A percentile compares a stretch with the other conserved stretches of the same genome.
phyloP scores from a whole-genome alignment of 2,113 vertebrate species.

The Aythya baeri region DNA sequence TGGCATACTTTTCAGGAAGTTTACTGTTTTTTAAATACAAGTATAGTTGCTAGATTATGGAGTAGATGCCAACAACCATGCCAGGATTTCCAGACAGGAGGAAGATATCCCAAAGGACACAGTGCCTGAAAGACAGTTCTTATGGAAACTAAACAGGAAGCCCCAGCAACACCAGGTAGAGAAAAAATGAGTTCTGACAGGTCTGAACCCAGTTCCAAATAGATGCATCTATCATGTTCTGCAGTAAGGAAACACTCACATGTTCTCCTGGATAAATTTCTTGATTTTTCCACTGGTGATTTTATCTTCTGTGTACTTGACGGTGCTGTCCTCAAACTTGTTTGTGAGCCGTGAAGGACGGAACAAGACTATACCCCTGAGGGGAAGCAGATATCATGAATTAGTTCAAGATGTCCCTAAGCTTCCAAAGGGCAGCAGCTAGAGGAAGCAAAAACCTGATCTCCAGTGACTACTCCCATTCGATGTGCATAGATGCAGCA shows the following conservation, averaged over 20 bases:
- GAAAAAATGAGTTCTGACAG: neutral
- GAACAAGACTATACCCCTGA: constrained; percentile 89
- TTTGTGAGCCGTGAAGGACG: constrained; percentile 86
- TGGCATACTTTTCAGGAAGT: neutral
- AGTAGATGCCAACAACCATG: neutral
- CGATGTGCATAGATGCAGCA: neutral
- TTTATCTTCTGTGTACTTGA: constrained; percentile 85
- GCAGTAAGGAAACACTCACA: constrained; percentile 80
- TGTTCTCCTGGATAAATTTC: constrained; percentile 93
- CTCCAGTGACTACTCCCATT: neutral
- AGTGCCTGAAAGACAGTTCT: neutral
- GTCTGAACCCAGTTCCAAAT: neutral
- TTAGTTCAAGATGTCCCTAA: neutral
- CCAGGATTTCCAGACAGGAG: neutral
- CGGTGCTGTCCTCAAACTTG: constrained; percentile 91
- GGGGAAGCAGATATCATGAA: neutral
- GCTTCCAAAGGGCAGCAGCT: neutral
- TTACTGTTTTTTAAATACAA: neutral
- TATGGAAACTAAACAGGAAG: neutral
- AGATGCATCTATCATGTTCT: no score
- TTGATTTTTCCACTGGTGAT: constrained; percentile 91
- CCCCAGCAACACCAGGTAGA: neutral
- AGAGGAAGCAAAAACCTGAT: neutral
- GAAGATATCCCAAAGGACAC: neutral
- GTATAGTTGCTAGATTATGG: neutral